Evolutionary conservation across 2,888 invertebrate species (phyloP).

Genomic region (Xanthorhoe designata): DNA sequence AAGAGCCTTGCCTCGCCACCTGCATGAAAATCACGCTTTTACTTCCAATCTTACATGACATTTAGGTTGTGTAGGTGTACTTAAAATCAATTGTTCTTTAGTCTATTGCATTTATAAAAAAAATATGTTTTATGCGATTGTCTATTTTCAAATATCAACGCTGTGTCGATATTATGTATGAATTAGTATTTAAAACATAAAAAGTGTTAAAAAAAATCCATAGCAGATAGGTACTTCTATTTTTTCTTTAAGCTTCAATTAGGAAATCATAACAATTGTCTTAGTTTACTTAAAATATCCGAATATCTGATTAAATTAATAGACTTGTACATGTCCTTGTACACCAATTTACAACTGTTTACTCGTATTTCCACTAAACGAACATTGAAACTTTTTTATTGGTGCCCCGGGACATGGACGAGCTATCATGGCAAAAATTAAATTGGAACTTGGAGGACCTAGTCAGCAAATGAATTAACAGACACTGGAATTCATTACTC

Average conservation of each 20-base stretch:
- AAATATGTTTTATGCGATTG: constrained; percentile 3
- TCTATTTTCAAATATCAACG: no score
- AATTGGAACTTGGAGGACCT: constrained; percentile 13
- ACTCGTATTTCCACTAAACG: constrained; percentile 46
- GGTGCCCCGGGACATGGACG: constrained; percentile 50
- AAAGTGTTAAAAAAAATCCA: no score
- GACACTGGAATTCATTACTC: constrained; percentile 18
- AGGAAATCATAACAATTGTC: no score
- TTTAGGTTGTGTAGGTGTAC: constrained; percentile 7
- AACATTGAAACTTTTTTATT: constrained; percentile 60
- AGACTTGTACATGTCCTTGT: constrained; percentile 18
- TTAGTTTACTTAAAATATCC: not conserved
- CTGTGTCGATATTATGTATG: no score
- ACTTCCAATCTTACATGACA: constrained; percentile 24
- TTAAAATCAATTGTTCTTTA: not conserved
- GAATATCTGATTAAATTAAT: no score
- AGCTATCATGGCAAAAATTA: constrained; percentile 47
- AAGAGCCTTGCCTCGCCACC: constrained; percentile 64
- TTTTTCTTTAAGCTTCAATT: no score
- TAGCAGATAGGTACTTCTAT: no score
- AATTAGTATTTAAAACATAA: no score
- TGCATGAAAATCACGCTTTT: constrained; percentile 71
- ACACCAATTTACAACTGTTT: constrained; percentile 47
- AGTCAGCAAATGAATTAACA: constrained; percentile 15
- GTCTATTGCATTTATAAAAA: constrained; percentile 11